These are phyloP conservation scores for Speoplatyrhinus poulsoni DNA, from an alignment of 2,113 vertebrate species.

Conservation along the genomic window DNA sequence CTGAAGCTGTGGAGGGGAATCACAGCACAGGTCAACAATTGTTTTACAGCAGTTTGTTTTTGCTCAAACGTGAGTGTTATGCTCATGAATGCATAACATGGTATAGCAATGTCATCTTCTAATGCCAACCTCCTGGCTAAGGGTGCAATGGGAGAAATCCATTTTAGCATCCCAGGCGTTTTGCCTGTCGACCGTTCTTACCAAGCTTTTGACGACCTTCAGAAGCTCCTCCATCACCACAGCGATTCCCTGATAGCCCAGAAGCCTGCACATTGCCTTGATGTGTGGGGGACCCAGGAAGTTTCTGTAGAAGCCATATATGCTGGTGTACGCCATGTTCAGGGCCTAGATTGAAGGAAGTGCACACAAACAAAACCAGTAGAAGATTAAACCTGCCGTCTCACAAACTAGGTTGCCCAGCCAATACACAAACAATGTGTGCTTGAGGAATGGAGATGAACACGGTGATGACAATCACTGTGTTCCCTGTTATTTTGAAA, in stretches of 20 bases:
- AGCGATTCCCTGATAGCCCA: slow-evolving; percentile 96
- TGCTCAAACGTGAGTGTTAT: not conserved
- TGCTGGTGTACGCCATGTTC: slow-evolving; percentile 98
- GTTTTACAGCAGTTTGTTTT: not conserved
- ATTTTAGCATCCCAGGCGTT: not conserved
- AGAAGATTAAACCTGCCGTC: too few species aligned
- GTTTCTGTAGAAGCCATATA: slow-evolving; percentile 93
- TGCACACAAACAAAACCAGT: not conserved
- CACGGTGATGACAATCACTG: too few species aligned
- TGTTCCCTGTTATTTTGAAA: not conserved
- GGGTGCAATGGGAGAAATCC: not conserved
- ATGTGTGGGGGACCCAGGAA: slow-evolving; percentile 98
- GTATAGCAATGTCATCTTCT: too few species aligned
- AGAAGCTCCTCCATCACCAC: slow-evolving; percentile 99
- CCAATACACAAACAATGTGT: too few species aligned
- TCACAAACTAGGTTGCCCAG: too few species aligned
- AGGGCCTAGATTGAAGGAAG: slow-evolving; percentile 79
- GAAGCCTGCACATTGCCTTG: slow-evolving; percentile 95
- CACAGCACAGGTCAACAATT: not conserved
- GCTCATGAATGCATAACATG: too few species aligned
- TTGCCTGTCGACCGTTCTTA: slow-evolving; percentile 53
- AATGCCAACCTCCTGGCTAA: too few species aligned
- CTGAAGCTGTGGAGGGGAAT: slow-evolving; percentile 80
- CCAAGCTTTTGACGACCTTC: slow-evolving; percentile 98
- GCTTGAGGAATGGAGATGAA: too few species aligned